Conservation (phyloP, 2,113 vertebrate species). For the Brachionichthys hirsutus region DNA sequence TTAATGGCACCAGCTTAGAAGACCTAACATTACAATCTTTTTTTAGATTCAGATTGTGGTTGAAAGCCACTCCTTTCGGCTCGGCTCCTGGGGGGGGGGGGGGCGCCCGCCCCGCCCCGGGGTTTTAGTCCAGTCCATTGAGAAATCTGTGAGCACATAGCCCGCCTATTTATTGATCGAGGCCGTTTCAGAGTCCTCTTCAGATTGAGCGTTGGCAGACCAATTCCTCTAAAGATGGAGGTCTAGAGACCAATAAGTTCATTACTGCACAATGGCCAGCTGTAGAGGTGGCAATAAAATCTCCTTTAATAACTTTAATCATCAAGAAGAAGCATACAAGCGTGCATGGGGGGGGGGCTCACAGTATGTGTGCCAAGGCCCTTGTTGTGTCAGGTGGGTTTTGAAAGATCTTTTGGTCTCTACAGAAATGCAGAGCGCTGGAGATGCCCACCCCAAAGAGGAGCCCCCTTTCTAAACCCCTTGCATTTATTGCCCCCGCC, state of each 20-base stretch:
- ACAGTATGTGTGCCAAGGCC: not conserved
- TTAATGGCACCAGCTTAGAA: constrained; percentile 36
- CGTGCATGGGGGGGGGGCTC: too few relatives aligned
- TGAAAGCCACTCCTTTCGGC: constrained; percentile 54
- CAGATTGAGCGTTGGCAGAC: constrained; percentile 42
- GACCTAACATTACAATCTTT: constrained; percentile 44
- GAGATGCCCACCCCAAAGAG: constrained; percentile 66
- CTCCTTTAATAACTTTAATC: constrained; percentile 34
- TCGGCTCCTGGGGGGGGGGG: too few relatives aligned
- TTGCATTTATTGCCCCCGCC: constrained; percentile 7
- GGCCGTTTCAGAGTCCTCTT: constrained; percentile 33
- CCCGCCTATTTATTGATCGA: constrained; percentile 60
- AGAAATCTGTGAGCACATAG: constrained; percentile 28
- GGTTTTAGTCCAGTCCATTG: constrained; percentile 46
- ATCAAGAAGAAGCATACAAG: constrained; percentile 28
- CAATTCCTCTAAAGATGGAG: constrained; percentile 62
- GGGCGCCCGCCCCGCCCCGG: too few relatives aligned
- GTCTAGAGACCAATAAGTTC: constrained; percentile 65
- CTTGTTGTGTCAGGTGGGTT: constrained; percentile 9
- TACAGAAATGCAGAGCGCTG: constrained; percentile 23
- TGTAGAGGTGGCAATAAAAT: constrained; percentile 48
- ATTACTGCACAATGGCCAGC: constrained; percentile 67
- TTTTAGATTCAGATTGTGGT: constrained; percentile 51
- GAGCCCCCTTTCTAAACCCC: constrained; percentile 10
- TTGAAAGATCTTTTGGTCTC: constrained; percentile 8